Percentiles rank a stretch among this genome's conserved stretches.
These are phyloP conservation scores for Catocala sponsa DNA, from an alignment of 2,888 invertebrate genomes.

Conservation along the genomic window DNA sequence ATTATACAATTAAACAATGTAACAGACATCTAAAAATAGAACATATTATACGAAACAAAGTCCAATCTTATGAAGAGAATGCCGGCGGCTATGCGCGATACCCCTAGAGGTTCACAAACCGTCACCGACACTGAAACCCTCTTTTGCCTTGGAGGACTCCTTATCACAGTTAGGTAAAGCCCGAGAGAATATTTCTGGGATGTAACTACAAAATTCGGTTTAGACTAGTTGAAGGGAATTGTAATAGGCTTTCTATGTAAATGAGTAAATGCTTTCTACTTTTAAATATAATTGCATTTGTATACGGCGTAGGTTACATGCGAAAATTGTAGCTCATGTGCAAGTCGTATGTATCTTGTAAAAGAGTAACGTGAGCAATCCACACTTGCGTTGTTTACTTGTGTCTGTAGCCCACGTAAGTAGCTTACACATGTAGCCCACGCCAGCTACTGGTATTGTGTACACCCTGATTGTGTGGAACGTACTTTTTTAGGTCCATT, in stretches of 20 bases:
- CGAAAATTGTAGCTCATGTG: no score
- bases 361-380: no score
- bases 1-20: no score
- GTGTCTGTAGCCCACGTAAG: no score
- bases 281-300: not conserved
- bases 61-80: slow-evolving; percentile 10
- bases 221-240: slow-evolving; percentile 2
- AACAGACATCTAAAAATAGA: not conserved
- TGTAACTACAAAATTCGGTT: slow-evolving; percentile 23
- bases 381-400: no score
- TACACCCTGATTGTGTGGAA: no score
- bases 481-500: no score
- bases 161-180: slow-evolving; percentile 22
- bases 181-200: slow-evolving; percentile 20
- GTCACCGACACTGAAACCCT: slow-evolving; percentile 44
- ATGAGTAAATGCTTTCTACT: not conserved
- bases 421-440: no score
- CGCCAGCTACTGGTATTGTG: no score
- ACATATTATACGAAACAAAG: slow-evolving; percentile 7
- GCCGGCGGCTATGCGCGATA: slow-evolving; percentile 24
- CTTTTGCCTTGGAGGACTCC: slow-evolving; percentile 29
- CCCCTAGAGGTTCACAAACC: slow-evolving; percentile 33
- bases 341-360: no score
- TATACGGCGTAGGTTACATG: not conserved
- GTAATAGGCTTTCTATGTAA: not conserved